These are phyloP conservation scores for Athetis lepigone DNA, from an alignment of 2,888 invertebrate species.

Conservation along the genomic window DNA sequence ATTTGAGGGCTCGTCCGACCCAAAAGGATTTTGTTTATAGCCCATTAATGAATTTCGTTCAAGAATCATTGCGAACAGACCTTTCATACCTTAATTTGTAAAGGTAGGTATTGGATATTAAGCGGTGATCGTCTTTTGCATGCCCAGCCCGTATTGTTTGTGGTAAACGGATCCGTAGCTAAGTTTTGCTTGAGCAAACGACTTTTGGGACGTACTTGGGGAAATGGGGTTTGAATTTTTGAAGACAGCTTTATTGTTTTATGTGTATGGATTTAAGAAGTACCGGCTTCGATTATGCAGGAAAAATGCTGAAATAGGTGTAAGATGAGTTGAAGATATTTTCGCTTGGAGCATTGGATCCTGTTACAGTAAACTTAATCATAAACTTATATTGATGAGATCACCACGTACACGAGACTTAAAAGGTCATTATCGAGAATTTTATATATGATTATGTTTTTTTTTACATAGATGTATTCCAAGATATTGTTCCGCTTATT, in stretches of 20 bases:
- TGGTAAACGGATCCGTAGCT: constrained; percentile 47
- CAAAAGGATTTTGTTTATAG: constrained; percentile 81
- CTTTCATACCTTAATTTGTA: constrained; percentile 78
- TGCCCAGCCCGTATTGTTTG: constrained; percentile 59
- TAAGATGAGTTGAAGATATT: background rate
- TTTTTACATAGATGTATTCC: background rate
- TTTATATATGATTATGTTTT: background rate
- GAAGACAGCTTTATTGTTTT: constrained; percentile 37
- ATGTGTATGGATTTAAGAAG: constrained; percentile 3
- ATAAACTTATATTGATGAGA: too few species aligned
- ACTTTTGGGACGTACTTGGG: constrained; percentile 37
- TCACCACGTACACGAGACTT: too few species aligned
- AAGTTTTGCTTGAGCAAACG: constrained; percentile 52
- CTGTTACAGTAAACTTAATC: background rate
- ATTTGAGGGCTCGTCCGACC: constrained; percentile 62
- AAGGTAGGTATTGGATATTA: constrained; percentile 74
- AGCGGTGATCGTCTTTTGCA: constrained; percentile 66
- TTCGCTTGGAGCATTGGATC: background rate
- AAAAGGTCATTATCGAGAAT: too few species aligned
- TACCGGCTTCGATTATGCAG: background rate
- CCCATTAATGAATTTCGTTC: constrained; percentile 80
- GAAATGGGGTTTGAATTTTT: constrained; percentile 47
- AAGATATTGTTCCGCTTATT: background rate
- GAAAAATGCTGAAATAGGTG: background rate
- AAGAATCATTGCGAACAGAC: constrained; percentile 71